Base-by-base conservation (phyloP, 2,113 vertebrate species). In the Ictalurus punctatus region DNA sequence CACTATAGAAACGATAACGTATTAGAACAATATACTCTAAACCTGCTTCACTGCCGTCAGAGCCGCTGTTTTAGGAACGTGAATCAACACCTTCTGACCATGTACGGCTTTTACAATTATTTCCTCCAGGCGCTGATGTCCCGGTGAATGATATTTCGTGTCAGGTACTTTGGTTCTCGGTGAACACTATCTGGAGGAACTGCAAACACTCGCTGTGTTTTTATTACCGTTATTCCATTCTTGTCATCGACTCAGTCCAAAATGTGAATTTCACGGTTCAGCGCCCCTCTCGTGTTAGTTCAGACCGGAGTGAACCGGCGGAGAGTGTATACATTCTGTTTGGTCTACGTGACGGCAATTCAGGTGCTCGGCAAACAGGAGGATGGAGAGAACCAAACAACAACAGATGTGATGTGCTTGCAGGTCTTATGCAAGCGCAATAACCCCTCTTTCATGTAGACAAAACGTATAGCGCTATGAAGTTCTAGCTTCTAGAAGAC, bases 261-360 rank as follows among this genome's bases (percentile, higher is more conserved):
- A 81, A 90, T 88, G 63, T 67, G 76, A 83, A 92, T 90, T 93
- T 90, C 84, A 85, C 37, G 89, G 84, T 90, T 92, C 83, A 88
- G 61, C 61, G 85, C 48, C 54, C 23, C 6, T 84, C 86, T 86
- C 0, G 37, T 54, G 17, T 25, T 37, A 17, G 74, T 40, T 54
- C 34, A 40, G 69, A 40, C 78, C 54, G 25, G 27, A 76, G 74
- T 21, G 84, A 80, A 67, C 52, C 40, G 1, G 83, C 30, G 3
- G 16, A 0, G 17, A 83, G 59, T 71, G 79, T 89, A 89, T 85
- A 88, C 69, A 69, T 84, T 76, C 85, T 54, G 58, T 87, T 81
- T 76, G 74, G 40, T 85, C 84, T 44, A 9, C 85, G 69, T 61
- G 9, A 86, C 27, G 48, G 65, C 56, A 83, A 63, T 87, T 88